phyloP scores from a whole-genome alignment of 2,113 vertebrate species.

The Plecotus auritus region DNA sequence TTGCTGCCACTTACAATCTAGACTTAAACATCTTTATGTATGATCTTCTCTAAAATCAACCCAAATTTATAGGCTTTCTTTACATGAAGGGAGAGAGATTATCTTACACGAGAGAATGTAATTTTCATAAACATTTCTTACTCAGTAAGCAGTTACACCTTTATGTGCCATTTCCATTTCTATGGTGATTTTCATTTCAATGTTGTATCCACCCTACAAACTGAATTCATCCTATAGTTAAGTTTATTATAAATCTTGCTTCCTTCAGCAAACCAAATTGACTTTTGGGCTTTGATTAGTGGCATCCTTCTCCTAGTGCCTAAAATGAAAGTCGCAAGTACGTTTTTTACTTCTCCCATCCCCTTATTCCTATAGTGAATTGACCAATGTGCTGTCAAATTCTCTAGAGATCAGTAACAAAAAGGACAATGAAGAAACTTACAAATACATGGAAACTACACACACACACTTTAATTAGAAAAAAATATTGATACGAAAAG shows the following conservation, averaged over 20 bases:
- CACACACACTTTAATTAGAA: not conserved
- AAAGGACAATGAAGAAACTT: not conserved
- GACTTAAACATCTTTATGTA: not conserved
- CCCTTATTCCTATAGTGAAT: not conserved
- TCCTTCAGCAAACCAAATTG: not conserved
- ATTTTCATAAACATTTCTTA: conserved; percentile 2
- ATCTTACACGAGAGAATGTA: not conserved
- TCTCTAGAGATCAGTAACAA: not conserved
- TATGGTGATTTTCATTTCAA: not conserved
- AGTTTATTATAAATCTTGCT: not conserved
- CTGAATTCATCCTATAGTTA: not conserved
- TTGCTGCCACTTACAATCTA: too few species aligned
- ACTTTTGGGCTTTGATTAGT: not conserved
- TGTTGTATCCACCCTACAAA: not conserved
- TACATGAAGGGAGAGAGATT: not conserved
- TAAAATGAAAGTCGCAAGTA: not conserved
- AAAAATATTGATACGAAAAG: not conserved
- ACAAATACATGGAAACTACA: not conserved
- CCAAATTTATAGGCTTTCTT: not conserved
- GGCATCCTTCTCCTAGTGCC: not conserved
- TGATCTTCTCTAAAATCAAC: not conserved
- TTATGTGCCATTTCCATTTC: not conserved
- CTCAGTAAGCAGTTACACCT: not conserved
- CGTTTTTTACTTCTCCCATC: not conserved
- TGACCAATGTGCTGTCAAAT: not conserved